These are phyloP conservation scores for Heliconius congener DNA, from an alignment of 1,140 invertebrate species.

Conservation along the genomic window DNA sequence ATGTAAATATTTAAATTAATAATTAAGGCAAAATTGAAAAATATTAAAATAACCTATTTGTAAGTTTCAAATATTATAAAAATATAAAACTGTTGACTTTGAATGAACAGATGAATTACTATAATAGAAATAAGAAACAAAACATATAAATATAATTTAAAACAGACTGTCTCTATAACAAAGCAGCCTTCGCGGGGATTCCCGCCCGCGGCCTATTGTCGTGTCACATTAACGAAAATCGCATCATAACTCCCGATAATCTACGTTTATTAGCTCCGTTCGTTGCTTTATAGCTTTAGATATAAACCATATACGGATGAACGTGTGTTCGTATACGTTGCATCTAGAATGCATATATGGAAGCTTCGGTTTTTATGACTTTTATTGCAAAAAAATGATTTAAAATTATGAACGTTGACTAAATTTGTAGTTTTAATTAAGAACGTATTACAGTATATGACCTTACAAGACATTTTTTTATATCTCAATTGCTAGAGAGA, in stretches of 20 bases:
- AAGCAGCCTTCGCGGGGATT: background rate
- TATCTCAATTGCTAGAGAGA: too few species aligned
- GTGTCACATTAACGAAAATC: conserved; percentile 76
- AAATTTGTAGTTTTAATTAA: too few species aligned
- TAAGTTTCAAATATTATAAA: too few species aligned
- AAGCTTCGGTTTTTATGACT: background rate
- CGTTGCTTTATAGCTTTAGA: conserved; percentile 66
- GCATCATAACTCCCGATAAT: conserved; percentile 81
- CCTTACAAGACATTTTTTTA: too few species aligned
- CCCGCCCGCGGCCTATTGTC: conserved; percentile 67
- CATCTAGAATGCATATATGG: background rate
- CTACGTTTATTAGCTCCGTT: conserved; percentile 78
- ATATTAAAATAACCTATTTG: too few species aligned
- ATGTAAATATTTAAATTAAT: background rate
- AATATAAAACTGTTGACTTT: too few species aligned
- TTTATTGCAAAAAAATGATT: background rate
- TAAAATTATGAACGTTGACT: background rate
- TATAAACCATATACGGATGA: conserved; percentile 47
- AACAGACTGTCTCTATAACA: background rate
- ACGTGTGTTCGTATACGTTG: background rate
- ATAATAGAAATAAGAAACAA: too few species aligned
- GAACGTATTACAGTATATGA: too few species aligned
- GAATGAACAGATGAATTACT: too few species aligned
- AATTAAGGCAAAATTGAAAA: too few species aligned
- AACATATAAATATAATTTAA: too few species aligned